These are phyloP conservation scores for Pantelozetes paolii DNA, from an alignment of 2,888 invertebrate species.

Conservation along the genomic window DNA sequence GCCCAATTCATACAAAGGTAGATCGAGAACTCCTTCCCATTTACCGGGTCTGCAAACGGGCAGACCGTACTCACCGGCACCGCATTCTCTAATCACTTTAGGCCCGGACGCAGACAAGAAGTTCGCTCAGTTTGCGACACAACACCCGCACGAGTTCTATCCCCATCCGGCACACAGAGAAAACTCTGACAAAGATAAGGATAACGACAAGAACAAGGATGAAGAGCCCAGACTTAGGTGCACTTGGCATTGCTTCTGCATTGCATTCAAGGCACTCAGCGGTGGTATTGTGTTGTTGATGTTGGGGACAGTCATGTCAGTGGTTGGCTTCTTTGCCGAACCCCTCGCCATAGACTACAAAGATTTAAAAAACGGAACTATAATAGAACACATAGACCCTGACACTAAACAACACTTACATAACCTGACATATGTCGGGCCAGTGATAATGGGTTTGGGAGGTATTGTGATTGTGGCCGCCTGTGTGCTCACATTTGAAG, in stretches of 20 bases:
- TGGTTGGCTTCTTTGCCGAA: constrained; percentile 62
- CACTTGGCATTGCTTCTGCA: constrained; percentile 83
- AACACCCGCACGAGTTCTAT: constrained; percentile 41
- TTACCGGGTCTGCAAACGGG: constrained; percentile 42
- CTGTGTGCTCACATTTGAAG: constrained; percentile 57
- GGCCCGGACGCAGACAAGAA: constrained; percentile 39
- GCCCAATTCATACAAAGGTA: constrained; percentile 45
- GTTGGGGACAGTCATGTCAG: constrained; percentile 86
- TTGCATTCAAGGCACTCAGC: constrained; percentile 84
- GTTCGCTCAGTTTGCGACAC: constrained; percentile 38
- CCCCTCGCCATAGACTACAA: constrained; percentile 50
- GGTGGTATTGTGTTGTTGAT: constrained; percentile 80
- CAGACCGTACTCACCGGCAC: constrained; percentile 41
- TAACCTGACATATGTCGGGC: constrained; percentile 87
- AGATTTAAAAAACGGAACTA: constrained; percentile 47
- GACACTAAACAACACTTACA: constrained; percentile 62
- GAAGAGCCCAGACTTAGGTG: constrained; percentile 38
- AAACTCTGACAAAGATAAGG: constrained; percentile 45
- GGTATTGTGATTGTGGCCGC: constrained; percentile 57
- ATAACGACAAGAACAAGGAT: constrained; percentile 38
- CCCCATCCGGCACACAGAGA: constrained; percentile 45
- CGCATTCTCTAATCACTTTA: constrained; percentile 24
- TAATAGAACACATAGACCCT: constrained; percentile 49
- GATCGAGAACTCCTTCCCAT: constrained; percentile 47
- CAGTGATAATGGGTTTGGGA: constrained; percentile 57